Evolutionary conservation across 2,888 invertebrate species (phyloP).

Genomic region (Prenolepis imparis): DNA sequence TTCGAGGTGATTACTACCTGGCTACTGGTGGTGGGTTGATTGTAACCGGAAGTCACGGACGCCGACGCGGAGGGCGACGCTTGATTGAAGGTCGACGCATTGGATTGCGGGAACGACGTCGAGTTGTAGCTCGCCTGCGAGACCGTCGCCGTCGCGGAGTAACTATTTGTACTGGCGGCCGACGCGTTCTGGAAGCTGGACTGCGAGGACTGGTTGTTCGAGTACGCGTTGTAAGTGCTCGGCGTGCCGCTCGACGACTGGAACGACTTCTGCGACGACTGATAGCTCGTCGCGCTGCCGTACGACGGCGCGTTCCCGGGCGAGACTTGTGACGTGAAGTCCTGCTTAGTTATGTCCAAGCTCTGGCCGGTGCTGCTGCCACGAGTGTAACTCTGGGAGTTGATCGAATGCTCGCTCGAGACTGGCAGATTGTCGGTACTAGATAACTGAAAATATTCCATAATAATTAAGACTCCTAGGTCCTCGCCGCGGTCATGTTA

Average conservation of each 20-base stretch:
- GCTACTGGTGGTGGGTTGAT: constrained; percentile 82
- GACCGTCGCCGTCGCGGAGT: constrained; percentile 82
- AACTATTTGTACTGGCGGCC: constrained; percentile 86
- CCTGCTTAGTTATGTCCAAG: constrained; percentile 81
- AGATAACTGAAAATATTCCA: constrained; percentile 78
- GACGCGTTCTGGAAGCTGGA: constrained; percentile 85
- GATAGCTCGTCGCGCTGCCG: constrained; percentile 80
- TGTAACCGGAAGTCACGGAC: constrained; percentile 82
- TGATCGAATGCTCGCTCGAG: constrained; percentile 84
- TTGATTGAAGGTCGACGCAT: constrained; percentile 83
- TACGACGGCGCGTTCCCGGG: constrained; percentile 81
- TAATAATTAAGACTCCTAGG: no score
- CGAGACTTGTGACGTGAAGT: constrained; percentile 82
- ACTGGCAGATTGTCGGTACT: constrained; percentile 84
- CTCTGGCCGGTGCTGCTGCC: constrained; percentile 75
- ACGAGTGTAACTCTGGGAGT: constrained; percentile 82
- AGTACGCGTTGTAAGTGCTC: constrained; percentile 85
- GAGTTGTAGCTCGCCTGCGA: constrained; percentile 83
- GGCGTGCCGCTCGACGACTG: constrained; percentile 84
- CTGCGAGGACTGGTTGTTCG: constrained; percentile 87
- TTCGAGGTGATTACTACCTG: constrained; percentile 76
- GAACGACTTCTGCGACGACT: constrained; percentile 85
- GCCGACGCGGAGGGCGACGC: constrained; percentile 81
- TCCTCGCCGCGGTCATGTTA: no score
- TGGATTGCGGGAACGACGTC: constrained; percentile 82